Evolutionary conservation across 2,888 invertebrate species (phyloP).

Genomic region (Xestoiulus laeticollis): DNA sequence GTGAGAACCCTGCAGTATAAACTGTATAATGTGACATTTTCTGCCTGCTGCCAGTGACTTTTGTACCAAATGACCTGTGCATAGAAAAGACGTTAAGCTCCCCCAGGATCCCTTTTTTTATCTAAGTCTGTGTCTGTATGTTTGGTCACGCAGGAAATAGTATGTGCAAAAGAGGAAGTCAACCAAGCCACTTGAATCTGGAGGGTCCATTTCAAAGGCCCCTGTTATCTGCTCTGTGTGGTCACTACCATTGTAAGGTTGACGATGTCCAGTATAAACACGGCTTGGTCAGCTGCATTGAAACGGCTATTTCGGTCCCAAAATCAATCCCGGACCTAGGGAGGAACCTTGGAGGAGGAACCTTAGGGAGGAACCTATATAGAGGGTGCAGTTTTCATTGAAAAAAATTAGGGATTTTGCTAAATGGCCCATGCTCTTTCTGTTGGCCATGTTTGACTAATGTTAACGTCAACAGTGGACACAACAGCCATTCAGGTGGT

Average conservation of each 20-base stretch:
- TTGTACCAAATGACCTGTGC: constrained; percentile 36
- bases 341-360: too few relatives aligned
- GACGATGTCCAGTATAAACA: constrained; percentile 35
- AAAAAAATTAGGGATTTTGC: constrained; percentile 6
- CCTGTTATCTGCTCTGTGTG: constrained; percentile 49
- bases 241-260: constrained; percentile 45
- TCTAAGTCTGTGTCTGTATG: not conserved
- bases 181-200: constrained; percentile 48
- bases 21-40: constrained; percentile 21
- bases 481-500: constrained; percentile 50
- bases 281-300: not conserved
- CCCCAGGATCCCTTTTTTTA: not conserved
- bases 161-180: constrained; percentile 43
- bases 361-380: too few relatives aligned
- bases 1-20: too few relatives aligned
- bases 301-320: not conserved
- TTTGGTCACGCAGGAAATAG: constrained; percentile 51
- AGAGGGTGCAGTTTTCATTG: not conserved
- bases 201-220: constrained; percentile 47
- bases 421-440: constrained; percentile 47
- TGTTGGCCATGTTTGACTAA: constrained; percentile 42
- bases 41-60: not conserved
- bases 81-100: constrained; percentile 45
- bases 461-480: constrained; percentile 45
- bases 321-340: not conserved